Base-by-base conservation (phyloP, 2,888 invertebrate species). In the Eristalinus sepulchralis region DNA sequence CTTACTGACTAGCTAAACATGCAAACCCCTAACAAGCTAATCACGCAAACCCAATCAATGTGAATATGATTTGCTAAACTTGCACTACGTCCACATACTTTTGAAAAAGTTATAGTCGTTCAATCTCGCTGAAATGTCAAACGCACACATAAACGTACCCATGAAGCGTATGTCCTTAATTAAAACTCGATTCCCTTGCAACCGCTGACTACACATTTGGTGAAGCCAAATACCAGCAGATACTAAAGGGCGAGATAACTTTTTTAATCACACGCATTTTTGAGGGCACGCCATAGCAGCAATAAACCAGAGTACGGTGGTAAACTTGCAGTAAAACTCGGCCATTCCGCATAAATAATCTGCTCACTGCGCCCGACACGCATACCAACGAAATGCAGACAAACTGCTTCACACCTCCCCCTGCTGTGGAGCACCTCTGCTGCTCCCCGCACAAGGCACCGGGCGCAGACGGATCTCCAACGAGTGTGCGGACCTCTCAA, bases 401-500 rank as follows among this genome's bases (percentile, higher is more conserved):
- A 47, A n/a, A 47, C 17, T 47, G 8, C n/a, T 47, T 47, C 47
- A 47, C 66, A 39, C 27, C 22, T 63, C 5, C n/a, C 2, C 47
- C 47, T 17, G 2, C 4, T n/a, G 17, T 1, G n/a, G 39, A 39
- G 39, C 13, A 39, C n/a, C n/a, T n/a, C n/a, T n/a, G n/a, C n/a
- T n/a, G n/a, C n/a, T 1, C 5, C 47, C 8, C n/a, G 17, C 8
- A 6, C 17, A 47, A 47, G 17, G 27, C 5, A 27, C 27, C 47
- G 17, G 17, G 47, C 17, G n/a, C 8, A 17, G 47, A 6, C 17
- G 8, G 17, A 8, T 63, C 63, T 39, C 59, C 6, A 13, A 20
- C 57, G 47, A 17, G 59, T 57, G 57, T 66, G 63, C 17, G 39
- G 66, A 83, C 71, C 59, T 76, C 80, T 84, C 81, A 85, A 85